These are phyloP conservation scores for Takifugu bimaculatus DNA, from an alignment of 2,113 vertebrate species.

Conservation along the genomic window DNA sequence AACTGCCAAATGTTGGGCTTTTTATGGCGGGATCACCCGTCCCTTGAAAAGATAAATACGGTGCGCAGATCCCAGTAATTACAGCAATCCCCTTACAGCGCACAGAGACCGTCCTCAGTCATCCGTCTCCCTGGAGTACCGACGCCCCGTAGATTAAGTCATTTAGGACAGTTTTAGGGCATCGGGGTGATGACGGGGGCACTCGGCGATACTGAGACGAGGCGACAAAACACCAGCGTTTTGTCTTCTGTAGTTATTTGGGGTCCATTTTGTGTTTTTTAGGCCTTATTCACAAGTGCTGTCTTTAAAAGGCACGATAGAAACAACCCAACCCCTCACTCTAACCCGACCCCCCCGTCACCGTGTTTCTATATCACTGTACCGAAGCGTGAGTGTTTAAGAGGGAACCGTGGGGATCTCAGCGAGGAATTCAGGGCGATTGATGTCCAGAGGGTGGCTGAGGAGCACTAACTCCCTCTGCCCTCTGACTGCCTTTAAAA, in stretches of 20 bases:
- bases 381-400: background rate
- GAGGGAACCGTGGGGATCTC: slow-evolving; percentile 21
- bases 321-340: too few relatives aligned
- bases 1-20: slow-evolving; percentile 83
- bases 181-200: slow-evolving; percentile 42
- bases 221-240: slow-evolving; percentile 30
- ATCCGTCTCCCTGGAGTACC: slow-evolving; percentile 53
- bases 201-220: slow-evolving; percentile 42
- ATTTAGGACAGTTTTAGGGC: slow-evolving; percentile 69
- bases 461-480: slow-evolving; percentile 54
- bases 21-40: slow-evolving; percentile 73
- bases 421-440: slow-evolving; percentile 49
- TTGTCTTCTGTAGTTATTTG: slow-evolving; percentile 14
- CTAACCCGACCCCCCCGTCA: background rate
- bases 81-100: slow-evolving; percentile 76
- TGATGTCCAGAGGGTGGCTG: slow-evolving; percentile 45
- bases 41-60: slow-evolving; percentile 80
- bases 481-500: slow-evolving; percentile 51
- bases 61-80: slow-evolving; percentile 81
- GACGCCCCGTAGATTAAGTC: slow-evolving; percentile 68
- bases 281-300: too few relatives aligned
- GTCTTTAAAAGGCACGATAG: too few relatives aligned
- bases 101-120: slow-evolving; percentile 51
- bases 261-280: background rate
- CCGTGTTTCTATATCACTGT: background rate